Evolutionary conservation across 2,797 vertebrate genomes (phyloP).

Genomic region (Pempheris klunzingeri): DNA sequence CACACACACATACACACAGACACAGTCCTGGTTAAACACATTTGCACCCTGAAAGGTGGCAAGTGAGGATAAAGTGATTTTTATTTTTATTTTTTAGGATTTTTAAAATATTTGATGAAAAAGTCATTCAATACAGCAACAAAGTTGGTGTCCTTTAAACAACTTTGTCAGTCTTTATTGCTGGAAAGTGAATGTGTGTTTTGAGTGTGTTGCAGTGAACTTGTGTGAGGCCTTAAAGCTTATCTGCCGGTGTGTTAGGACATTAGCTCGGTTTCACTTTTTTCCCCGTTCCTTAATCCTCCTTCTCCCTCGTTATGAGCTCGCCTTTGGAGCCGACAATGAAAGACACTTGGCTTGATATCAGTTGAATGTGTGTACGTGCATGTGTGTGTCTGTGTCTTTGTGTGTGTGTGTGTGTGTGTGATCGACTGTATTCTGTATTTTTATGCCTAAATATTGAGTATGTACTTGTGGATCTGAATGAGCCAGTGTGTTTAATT

Average conservation of each 20-base stretch:
- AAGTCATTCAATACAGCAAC: slow-evolving; percentile 35
- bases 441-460: slow-evolving; percentile 37
- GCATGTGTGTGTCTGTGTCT: slow-evolving; percentile 11
- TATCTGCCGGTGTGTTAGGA: slow-evolving; percentile 39
- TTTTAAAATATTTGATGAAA: slow-evolving; percentile 43
- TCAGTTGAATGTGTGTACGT: slow-evolving; percentile 8
- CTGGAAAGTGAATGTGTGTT: slow-evolving; percentile 15
- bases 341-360: slow-evolving; percentile 45
- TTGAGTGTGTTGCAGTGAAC: slow-evolving; percentile 10
- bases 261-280: slow-evolving; percentile 58
- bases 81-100: slow-evolving; percentile 21
- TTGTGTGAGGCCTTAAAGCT: slow-evolving; percentile 42
- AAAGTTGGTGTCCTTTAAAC: slow-evolving; percentile 36
- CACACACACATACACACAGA: slow-evolving; percentile 37
- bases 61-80: slow-evolving; percentile 65
- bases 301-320: slow-evolving; percentile 32
- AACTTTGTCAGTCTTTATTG: slow-evolving; percentile 19
- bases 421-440: slow-evolving; percentile 20
- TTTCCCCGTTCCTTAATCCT: slow-evolving; percentile 53
- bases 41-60: slow-evolving; percentile 65
- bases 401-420: slow-evolving; percentile 9
- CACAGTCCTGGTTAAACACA: slow-evolving; percentile 56
- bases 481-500: slow-evolving; percentile 34
- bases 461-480: slow-evolving; percentile 18
- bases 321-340: slow-evolving; percentile 35